These are phyloP conservation scores for Cladopsammia gracilis DNA, from an alignment of 64 coral and sea anemone genomes.

Conservation along the genomic window DNA sequence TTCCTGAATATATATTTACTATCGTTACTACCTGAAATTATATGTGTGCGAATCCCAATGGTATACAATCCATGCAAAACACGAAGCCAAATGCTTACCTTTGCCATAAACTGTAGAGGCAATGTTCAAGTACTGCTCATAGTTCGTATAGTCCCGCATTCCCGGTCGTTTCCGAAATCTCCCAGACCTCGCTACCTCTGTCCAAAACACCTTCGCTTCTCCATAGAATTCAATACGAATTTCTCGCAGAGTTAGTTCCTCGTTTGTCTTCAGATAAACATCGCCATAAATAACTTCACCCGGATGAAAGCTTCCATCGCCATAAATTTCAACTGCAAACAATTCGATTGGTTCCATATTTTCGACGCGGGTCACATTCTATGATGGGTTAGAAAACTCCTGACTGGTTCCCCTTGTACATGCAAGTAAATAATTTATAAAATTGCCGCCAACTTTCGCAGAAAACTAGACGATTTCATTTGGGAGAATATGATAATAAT, in stretches of 20 bases:
- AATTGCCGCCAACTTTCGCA: not conserved
- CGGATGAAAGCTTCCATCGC: conserved; percentile 24
- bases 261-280: conserved; percentile 27
- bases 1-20: no score
- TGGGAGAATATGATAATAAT: not conserved
- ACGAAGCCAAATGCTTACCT: not conserved
- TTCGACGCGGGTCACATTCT: not conserved
- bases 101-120: conserved; percentile 37
- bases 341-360: conserved; percentile 14
- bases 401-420: no score
- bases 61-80: not conserved
- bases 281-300: conserved; percentile 45
- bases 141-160: conserved; percentile 5
- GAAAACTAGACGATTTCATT: no score
- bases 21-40: no score
- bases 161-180: conserved; percentile 1
- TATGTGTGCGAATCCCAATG: no score
- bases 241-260: conserved; percentile 32
- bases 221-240: conserved; percentile 45
- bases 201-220: conserved; percentile 31
- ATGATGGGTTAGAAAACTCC: not conserved
- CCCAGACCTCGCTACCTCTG: not conserved
- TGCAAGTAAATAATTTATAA: not conserved
- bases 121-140: conserved; percentile 52
- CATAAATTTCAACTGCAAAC: conserved; percentile 59